Base-by-base conservation (phyloP, 2,113 vertebrate genomes). In the Nothocercus julius region DNA sequence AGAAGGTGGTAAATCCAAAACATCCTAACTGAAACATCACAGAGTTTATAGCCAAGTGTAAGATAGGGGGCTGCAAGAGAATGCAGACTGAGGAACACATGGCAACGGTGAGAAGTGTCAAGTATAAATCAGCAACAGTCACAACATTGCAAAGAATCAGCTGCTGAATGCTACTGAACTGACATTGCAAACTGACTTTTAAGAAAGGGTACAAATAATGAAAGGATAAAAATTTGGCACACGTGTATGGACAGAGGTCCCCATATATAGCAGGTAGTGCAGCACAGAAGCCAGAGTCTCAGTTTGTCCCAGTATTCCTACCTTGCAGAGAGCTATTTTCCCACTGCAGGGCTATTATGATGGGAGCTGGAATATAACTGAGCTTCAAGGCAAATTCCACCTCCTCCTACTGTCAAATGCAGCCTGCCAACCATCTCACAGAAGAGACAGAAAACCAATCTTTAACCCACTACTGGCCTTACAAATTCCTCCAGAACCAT, bases 281-380 rank as follows among this genome's bases (percentile, higher is more conserved):
- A 88, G 51, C 30, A 84, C 88, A 70, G 68, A 85, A 49, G 36
- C 53, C 28, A 3, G 24, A 59, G 21, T 87, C 36, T 88, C 47
- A 34, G 28, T 56, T 86, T 21, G 62, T 28, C 58, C 34, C 62
- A 76, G 38, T 49, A 58, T 36, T 86, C 54, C 54, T 58, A 64
- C 51, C 64, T 86, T 80, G 90, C 61, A 95, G 77, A 54, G 21
- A 95, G 70, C 40, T 89, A 81, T 78, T 93, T 81, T 87, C 69
- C 77, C 72, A 22, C 70, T 84, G 38, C 54, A 78, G 89, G 42
- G 62, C 69, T 68, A 56, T 85, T 87, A 82, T 68, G 91, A 89
- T 69, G 2, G 6, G 45, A 94, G 53, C 44, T 78, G 92, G 85
- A 92, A 80, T 76, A 82, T 27, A n/a, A 94, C 32, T 2, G 3